Conservation (phyloP, 2,113 vertebrate species). For the Mohoua ochrocephala region DNA sequence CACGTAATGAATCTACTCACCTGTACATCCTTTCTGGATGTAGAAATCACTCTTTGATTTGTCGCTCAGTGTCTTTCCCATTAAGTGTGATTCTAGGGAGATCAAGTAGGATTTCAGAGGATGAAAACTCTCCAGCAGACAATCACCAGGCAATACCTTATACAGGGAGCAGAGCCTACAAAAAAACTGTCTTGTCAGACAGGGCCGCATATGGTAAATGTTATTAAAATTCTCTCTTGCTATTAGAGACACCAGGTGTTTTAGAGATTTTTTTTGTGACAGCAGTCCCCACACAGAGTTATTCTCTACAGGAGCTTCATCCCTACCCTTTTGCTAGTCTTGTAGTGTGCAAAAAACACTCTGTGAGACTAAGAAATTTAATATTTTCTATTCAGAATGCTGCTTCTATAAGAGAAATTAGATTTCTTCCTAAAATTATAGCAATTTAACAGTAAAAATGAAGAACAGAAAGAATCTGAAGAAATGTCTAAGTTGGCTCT, state of each 20-base stretch:
- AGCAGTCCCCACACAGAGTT: not conserved
- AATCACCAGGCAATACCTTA: not conserved
- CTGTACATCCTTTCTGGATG: not conserved
- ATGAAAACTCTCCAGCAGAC: not conserved
- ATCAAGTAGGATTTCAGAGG: slow-evolving; percentile 16
- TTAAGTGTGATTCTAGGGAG: slow-evolving; percentile 5
- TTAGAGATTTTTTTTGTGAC: not conserved
- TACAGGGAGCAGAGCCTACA: not conserved
- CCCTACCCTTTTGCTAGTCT: not conserved
- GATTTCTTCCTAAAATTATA: not conserved
- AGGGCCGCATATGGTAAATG: not conserved
- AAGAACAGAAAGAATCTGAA: not conserved
- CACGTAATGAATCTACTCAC: not conserved
- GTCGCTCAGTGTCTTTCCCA: not conserved
- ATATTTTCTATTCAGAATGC: not conserved
- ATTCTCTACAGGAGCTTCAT: not conserved
- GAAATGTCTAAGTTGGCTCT: not conserved
- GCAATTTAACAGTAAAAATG: not conserved
- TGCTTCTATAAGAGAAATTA: not conserved
- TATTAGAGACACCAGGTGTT: not conserved
- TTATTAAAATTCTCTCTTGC: not conserved
- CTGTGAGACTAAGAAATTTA: not conserved
- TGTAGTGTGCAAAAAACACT: not conserved
- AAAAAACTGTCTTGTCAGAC: not conserved
- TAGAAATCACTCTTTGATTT: not conserved